phyloP scores from a whole-genome alignment of 2,797 vertebrate genomes.

The Notoglanidium macrostoma region DNA sequence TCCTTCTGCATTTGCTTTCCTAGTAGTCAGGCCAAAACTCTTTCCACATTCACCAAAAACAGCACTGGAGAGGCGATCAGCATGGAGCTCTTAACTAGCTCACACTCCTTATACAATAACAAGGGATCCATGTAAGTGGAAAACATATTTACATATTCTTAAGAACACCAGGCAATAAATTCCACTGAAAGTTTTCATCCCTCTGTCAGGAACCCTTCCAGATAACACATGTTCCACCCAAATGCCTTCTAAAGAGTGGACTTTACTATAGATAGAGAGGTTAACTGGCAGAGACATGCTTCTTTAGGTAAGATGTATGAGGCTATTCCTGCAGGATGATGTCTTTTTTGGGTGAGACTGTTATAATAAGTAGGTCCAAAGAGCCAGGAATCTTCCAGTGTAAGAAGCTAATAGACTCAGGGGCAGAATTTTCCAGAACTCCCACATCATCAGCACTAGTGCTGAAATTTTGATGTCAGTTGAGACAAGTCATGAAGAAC shows the following conservation, averaged over 20 bases:
- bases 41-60: conserved; percentile 38
- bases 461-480: conserved; percentile 34
- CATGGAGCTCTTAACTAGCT: conserved; percentile 23
- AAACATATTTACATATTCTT: conserved; percentile 11
- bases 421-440: conserved; percentile 10
- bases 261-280: conserved; percentile 37
- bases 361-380: conserved; percentile 26
- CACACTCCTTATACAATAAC: background rate
- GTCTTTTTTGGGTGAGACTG: conserved; percentile 18
- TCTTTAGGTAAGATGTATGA: conserved; percentile 61
- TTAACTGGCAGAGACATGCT: conserved; percentile 58
- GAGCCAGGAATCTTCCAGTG: conserved; percentile 26
- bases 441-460: conserved; percentile 8
- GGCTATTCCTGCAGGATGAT: conserved; percentile 56
- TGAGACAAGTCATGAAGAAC: conserved; percentile 44
- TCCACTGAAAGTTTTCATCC: background rate
- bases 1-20: conserved; percentile 56
- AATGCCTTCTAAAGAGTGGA: background rate
- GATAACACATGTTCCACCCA: conserved; percentile 12
- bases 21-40: conserved; percentile 43
- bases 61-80: conserved; percentile 15
- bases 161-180: background rate
- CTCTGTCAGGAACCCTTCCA: background rate
- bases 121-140: conserved; percentile 3
- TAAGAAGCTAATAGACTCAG: background rate